Base-by-base conservation (phyloP, 1,140 invertebrate species). In the Panagrolaimus sp. region DNA sequence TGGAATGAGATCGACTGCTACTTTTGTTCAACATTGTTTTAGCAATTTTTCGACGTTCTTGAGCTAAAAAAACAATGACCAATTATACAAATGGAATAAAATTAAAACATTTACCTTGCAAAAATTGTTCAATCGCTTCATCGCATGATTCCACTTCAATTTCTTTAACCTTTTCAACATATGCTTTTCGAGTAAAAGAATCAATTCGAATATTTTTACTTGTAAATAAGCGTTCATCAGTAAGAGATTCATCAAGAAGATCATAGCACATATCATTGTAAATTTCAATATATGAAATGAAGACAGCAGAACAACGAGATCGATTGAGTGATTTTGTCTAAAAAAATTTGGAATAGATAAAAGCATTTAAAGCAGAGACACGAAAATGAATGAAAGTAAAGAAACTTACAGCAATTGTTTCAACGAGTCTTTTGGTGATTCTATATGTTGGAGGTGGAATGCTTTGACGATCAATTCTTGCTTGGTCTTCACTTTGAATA, bases 191-290 rank as follows among this genome's bases (percentile, higher is more conserved):
- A 32, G 32, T 72, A 47, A 15, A 15, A 12, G 67, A 17, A 47
- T 86, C 92, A 91, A 67, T 90, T 82, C 71, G 48, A 28, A 75
- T 45, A 15, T 1, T 48, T 84, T 84, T 83, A 83, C 73, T 83
- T 82, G 24, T 83, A 82, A 26, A 78, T 80, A 70, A 84, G 84
- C 1, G 80, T 75, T 58, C 83, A 68, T 38, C 46, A 8, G 67
- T 84, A 75, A 84, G 78, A 65, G 91, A 88, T 79, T 97, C 93
- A 69, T 89, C 89, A 5, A 98, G 85, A 21, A 98, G 87, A 88
- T 99, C 96, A 85, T 92, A 98, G 8, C 97, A 91, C 83, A 89
- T 90, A 79, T 98, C 97, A 83, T 99, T 98, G 84, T 98, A 98
- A 80, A 98, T 92, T 85, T 99, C 95, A 69, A 96, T 88, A 83